phyloP scores from a whole-genome alignment of 2,113 vertebrate species.

The Labrus mixtus region DNA sequence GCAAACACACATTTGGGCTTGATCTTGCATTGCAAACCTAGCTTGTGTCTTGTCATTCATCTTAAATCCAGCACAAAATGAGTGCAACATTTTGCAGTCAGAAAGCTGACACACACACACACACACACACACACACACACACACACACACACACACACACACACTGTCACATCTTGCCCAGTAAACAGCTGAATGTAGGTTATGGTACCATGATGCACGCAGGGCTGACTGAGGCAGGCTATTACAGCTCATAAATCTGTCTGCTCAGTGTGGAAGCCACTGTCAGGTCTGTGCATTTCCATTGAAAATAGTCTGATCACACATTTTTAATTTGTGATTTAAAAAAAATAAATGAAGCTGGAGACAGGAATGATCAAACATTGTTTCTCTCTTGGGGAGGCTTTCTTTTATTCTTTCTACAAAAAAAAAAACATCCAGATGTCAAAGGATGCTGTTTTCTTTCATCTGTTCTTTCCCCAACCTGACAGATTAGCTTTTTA shows the following conservation, averaged over 20 bases:
- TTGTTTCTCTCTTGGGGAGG: not conserved
- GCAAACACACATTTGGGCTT: not conserved
- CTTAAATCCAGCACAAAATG: not conserved
- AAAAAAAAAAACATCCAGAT: constrained; percentile 17
- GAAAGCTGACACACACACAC: constrained; percentile 12
- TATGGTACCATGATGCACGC: constrained; percentile 26
- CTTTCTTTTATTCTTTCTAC: not conserved
- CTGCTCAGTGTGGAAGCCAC: not conserved
- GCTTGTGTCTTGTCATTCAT: not conserved
- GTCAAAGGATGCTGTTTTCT: not conserved
- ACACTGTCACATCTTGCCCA: constrained; percentile 19
- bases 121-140: too few relatives aligned
- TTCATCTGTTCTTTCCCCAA: not conserved
- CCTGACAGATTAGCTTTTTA: too few relatives aligned
- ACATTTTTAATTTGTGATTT: constrained; percentile 3
- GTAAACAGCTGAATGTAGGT: constrained; percentile 42
- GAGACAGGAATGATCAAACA: not conserved
- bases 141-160: too few relatives aligned
- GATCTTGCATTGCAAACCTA: not conserved
- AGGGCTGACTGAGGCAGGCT: constrained; percentile 15
- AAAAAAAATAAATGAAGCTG: not conserved
- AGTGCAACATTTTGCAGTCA: not conserved
- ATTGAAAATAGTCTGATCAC: constrained; percentile 6
- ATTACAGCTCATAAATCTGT: constrained; percentile 22
- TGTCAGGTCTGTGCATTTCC: constrained; percentile 24